Evolutionary conservation across 2,113 vertebrate species (phyloP).

Genomic region (Shinisaurus crocodilurus): DNA sequence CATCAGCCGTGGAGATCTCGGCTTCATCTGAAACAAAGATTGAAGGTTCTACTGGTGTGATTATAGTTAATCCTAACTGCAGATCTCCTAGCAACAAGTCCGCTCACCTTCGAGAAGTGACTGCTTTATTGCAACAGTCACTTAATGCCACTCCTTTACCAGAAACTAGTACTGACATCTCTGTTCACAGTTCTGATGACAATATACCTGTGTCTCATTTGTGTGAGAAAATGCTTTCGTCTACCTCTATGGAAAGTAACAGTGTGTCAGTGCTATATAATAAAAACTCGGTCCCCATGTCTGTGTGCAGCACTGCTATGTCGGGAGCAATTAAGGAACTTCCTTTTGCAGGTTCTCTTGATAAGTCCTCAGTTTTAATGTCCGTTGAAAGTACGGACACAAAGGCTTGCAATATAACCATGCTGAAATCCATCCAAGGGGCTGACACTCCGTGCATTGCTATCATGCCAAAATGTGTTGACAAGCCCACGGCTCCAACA

Average conservation of each 20-base stretch:
- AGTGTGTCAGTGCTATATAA: constrained; percentile 82
- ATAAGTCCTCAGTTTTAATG: constrained; percentile 84
- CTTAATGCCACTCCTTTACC: constrained; percentile 72
- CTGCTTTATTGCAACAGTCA: constrained; percentile 72
- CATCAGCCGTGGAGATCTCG: constrained; percentile 71
- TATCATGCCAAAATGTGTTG: constrained; percentile 82
- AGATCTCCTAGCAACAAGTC: constrained; percentile 84
- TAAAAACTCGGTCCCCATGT: constrained; percentile 77
- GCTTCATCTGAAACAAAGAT: constrained; percentile 75
- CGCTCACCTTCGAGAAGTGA: constrained; percentile 74
- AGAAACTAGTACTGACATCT: constrained; percentile 78
- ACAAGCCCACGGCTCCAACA: constrained; percentile 66
- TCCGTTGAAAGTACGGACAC: constrained; percentile 80
- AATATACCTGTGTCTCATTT: constrained; percentile 77
- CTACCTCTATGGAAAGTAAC: constrained; percentile 85
- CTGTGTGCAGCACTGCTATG: constrained; percentile 80
- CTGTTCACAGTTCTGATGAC: constrained; percentile 78
- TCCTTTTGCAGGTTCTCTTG: constrained; percentile 80
- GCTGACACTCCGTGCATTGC: constrained; percentile 78
- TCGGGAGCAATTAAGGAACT: constrained; percentile 81
- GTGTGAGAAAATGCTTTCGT: constrained; percentile 81
- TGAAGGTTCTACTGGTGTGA: constrained; percentile 84
- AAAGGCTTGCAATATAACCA: constrained; percentile 77
- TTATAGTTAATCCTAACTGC: constrained; percentile 87
- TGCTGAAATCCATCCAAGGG: constrained; percentile 80